Conservation (phyloP, 2,797 vertebrate genomes). For the Glyptemys insculpta region DNA sequence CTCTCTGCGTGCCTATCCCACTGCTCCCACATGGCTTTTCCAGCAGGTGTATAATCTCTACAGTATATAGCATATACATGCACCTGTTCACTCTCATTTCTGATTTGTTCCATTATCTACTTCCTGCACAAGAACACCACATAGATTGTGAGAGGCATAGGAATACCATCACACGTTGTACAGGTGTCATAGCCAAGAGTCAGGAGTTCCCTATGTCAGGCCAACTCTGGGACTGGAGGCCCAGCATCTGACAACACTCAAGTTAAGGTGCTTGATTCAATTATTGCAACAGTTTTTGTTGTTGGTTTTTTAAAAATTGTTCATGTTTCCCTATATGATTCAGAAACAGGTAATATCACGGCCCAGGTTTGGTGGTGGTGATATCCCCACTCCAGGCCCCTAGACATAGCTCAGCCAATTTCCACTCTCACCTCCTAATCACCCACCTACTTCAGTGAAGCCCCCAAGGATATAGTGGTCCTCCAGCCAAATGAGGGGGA, state of each 20-base stretch:
- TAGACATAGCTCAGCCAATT: neutral
- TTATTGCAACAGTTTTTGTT: neutral
- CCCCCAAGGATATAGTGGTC: too few species aligned
- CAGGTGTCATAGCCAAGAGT: neutral
- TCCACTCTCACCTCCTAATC: neutral
- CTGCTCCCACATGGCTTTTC: neutral
- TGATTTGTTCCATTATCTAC: neutral
- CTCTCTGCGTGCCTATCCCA: neutral
- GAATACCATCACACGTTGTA: neutral
- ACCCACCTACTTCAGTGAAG: neutral
- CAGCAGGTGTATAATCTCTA: neutral
- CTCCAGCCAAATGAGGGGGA: too few species aligned
- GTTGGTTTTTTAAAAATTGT: neutral
- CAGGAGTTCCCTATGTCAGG: neutral
- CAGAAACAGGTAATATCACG: neutral
- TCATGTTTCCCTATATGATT: neutral
- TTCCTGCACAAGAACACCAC: neutral
- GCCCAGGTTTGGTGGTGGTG: neutral
- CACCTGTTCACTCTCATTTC: neutral
- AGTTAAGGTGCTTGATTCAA: neutral
- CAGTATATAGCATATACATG: neutral
- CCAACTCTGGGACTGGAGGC: neutral
- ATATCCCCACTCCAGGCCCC: neutral
- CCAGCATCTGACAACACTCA: neutral
- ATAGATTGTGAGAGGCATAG: neutral